Conservation (phyloP, 53 echinoderm and acorn worm genomes). For the Holothuria scabra region DNA sequence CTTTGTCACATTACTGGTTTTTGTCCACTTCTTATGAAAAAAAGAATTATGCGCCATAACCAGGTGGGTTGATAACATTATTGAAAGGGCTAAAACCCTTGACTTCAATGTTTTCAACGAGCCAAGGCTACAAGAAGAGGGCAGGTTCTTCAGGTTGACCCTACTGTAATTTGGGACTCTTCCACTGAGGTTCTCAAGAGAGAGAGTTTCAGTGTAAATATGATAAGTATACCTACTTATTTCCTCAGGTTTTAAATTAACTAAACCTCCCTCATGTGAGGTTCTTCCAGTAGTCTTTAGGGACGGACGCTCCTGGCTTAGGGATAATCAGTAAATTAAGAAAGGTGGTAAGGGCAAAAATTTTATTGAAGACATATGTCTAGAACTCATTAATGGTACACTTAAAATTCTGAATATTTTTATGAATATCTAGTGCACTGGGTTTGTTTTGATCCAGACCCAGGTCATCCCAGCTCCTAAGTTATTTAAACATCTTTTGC, state of each 20-base stretch:
- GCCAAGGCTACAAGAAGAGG: neutral
- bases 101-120: neutral
- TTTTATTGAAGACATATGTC: neutral
- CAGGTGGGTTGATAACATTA: neutral
- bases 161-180: constrained; percentile 19
- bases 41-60: neutral
- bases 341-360: neutral
- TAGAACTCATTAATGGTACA: neutral
- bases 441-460: no score
- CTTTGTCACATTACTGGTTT: constrained; percentile 10
- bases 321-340: no score
- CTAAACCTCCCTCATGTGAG: neutral
- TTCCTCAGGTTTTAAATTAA: neutral
- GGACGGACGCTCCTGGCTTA: neutral
- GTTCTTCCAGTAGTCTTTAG: neutral
- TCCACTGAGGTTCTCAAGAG: neutral
- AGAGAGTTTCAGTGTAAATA: neutral
- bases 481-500: no score
- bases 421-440: no score
- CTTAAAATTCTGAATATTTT: constrained; percentile 1
- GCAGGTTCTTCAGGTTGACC: neutral
- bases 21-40: neutral
- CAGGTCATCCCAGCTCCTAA: no score
- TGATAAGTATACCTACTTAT: neutral
- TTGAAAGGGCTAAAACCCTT: neutral